Conservation (phyloP, 2,113 vertebrate species). For the Stegostoma tigrinum region DNA sequence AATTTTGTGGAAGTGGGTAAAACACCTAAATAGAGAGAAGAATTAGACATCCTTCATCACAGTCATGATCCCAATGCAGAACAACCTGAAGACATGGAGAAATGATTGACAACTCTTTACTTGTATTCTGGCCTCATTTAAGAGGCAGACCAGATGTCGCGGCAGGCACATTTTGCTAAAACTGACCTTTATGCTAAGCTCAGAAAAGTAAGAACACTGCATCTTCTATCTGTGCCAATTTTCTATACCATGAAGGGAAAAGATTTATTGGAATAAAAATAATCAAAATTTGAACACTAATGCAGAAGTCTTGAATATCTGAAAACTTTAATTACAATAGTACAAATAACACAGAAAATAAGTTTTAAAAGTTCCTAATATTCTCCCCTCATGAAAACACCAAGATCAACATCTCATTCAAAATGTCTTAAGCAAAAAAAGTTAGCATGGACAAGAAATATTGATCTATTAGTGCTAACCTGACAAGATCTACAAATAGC, state of each 20-base stretch:
- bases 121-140: neutral
- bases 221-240: neutral
- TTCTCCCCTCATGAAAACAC: too few species aligned
- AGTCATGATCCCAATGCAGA: neutral
- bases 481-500: too few species aligned
- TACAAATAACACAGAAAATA: neutral
- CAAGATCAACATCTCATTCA: too few species aligned
- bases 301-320: neutral
- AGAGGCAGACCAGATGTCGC: neutral
- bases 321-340: neutral
- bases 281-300: neutral
- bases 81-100: neutral
- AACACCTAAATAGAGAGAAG: neutral
- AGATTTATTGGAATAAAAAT: neutral
- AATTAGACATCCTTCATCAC: neutral
- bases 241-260: neutral
- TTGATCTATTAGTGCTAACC: too few species aligned
- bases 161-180: neutral
- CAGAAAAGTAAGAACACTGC: neutral
- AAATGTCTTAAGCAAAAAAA: too few species aligned
- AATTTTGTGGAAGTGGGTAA: neutral
- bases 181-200: neutral
- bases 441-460: too few species aligned
- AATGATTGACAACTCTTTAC: neutral
- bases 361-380: neutral